A percentile compares a stretch with the other conserved stretches of the same genome.
Conservation (phyloP, 1,140 invertebrate species). For the Patella vulgata region DNA sequence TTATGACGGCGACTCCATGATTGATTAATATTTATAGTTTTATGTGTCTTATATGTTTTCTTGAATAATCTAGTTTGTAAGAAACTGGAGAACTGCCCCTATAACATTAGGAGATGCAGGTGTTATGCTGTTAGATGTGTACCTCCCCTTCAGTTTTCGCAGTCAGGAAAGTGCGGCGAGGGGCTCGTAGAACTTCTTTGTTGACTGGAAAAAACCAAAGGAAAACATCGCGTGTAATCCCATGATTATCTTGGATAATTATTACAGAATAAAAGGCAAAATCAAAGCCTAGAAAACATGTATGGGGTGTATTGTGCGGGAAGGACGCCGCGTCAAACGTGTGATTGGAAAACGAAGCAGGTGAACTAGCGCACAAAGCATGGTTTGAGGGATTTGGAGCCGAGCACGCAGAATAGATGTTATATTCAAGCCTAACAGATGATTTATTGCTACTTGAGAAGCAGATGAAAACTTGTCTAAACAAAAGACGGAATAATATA, state of each 20-base stretch:
- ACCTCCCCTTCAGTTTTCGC: constrained; percentile 13
- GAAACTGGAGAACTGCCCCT: constrained; percentile 35
- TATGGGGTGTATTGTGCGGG: constrained; percentile 32
- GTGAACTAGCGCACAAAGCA: constrained; percentile 38
- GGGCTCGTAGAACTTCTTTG: constrained; percentile 31
- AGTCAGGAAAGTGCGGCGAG: constrained; percentile 11
- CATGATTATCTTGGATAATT: constrained; percentile 49
- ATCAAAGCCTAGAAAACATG: constrained; percentile 33
- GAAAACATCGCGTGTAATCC: constrained; percentile 46
- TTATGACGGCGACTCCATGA: constrained; percentile 4
- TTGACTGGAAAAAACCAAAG: constrained; percentile 29
- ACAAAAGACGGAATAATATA: constrained; percentile 19
- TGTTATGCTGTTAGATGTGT: constrained; percentile 30
- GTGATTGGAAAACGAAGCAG: constrained; percentile 27
- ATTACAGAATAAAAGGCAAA: constrained; percentile 45
- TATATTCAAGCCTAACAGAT: constrained; percentile 44
- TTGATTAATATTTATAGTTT: constrained; percentile 48
- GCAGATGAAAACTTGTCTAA: constrained; percentile 41
- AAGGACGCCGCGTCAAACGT: constrained; percentile 29
- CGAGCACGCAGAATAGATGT: constrained; percentile 46
- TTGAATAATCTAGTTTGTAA: constrained; percentile 33
- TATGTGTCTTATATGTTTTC: constrained; percentile 35
- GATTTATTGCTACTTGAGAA: constrained; percentile 50
- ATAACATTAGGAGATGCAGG: constrained; percentile 32
- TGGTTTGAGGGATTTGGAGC: constrained; percentile 19